phyloP scores from a whole-genome alignment of 2,797 vertebrate genomes.

The Phyllotis vaccarum region DNA sequence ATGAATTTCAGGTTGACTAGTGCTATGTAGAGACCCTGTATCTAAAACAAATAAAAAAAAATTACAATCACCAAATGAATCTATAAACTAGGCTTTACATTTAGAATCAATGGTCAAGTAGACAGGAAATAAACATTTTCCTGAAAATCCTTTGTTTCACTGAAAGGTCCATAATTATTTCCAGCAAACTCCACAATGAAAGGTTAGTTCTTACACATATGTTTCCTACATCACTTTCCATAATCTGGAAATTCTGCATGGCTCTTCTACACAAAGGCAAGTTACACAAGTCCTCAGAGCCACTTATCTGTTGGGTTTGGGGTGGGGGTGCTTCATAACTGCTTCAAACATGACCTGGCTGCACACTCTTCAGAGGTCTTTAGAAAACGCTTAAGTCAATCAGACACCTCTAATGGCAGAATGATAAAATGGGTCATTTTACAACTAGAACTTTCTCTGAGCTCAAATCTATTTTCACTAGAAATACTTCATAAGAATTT shows the following conservation, averaged over 20 bases:
- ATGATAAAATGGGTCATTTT: constrained; percentile 41
- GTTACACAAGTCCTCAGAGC: not conserved
- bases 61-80: not conserved
- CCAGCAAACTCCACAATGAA: not conserved
- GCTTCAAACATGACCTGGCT: not conserved
- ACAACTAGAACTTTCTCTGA: constrained; percentile 25
- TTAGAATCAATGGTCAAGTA: constrained; percentile 11
- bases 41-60: not conserved
- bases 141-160: constrained; percentile 1
- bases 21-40: not conserved
- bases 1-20: not conserved
- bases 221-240: not conserved
- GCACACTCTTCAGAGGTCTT: not conserved
- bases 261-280: not conserved
- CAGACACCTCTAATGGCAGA: not conserved
- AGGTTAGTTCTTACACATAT: not conserved
- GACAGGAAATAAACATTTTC: not conserved
- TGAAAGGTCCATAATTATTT: not conserved
- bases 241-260: constrained; percentile 1
- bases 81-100: not conserved
- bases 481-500: constrained; percentile 45
- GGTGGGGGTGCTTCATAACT: constrained; percentile 2
- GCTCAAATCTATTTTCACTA: constrained; percentile 54
- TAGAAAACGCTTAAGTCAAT: constrained; percentile 54
- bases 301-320: constrained; percentile 8